phyloP scores from a whole-genome alignment of 2,113 vertebrate genomes.

The Brienomyrus longianalis region DNA sequence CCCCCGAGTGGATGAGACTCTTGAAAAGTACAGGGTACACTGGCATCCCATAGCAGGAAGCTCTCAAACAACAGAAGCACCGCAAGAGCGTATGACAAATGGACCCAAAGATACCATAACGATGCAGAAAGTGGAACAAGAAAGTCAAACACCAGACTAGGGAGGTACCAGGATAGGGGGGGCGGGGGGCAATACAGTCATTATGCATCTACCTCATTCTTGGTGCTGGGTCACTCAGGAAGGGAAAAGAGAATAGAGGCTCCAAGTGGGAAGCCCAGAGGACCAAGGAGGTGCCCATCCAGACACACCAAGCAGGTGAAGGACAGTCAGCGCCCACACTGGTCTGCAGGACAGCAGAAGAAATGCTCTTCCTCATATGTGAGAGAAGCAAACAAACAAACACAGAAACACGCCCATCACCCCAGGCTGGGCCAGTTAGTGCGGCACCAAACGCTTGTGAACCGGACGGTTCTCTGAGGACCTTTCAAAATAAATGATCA shows the following conservation, averaged over 20 bases:
- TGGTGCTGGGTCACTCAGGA: background rate
- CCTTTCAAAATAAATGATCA: background rate
- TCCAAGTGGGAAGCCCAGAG: background rate
- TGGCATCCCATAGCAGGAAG: background rate
- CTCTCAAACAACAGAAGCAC: background rate
- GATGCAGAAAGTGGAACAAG: too few relatives aligned
- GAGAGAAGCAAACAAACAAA: background rate
- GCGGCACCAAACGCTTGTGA: background rate
- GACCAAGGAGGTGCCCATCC: background rate
- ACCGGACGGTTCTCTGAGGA: background rate
- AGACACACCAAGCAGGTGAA: background rate
- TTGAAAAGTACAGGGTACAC: background rate
- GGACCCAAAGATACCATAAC: too few relatives aligned
- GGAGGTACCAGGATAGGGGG: background rate
- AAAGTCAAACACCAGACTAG: background rate
- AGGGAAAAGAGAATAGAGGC: background rate
- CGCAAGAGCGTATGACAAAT: background rate
- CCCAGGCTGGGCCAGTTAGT: background rate
- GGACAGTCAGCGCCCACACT: background rate
- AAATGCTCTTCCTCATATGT: background rate
- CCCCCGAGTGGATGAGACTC: background rate
- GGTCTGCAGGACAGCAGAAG: background rate
- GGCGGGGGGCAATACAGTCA: background rate
- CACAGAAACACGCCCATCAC: background rate
- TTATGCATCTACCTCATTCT: background rate